Conservation (phyloP, 2,113 vertebrate genomes). For the Okapia johnstoni region DNA sequence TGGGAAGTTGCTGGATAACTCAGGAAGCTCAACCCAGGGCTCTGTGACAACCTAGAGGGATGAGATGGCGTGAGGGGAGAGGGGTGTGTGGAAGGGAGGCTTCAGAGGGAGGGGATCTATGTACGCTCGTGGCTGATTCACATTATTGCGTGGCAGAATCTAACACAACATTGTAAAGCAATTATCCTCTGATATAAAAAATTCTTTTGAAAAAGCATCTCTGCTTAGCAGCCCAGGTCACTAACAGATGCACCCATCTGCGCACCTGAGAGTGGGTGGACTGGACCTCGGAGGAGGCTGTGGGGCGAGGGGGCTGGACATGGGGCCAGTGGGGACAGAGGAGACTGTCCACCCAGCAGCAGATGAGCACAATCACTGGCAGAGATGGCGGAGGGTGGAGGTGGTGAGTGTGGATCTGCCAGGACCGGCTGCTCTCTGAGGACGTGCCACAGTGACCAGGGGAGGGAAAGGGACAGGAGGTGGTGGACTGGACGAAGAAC, state of each 20-base stretch:
- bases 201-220: neutral
- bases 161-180: neutral
- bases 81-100: neutral
- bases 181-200: neutral
- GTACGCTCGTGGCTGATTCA: neutral
- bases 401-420: neutral
- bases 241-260: neutral
- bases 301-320: rapidly evolving
- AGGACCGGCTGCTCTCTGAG: neutral
- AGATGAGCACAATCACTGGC: neutral
- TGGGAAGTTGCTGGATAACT: neutral
- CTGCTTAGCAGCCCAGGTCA: neutral
- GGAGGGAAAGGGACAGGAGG: neutral
- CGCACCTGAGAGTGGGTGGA: neutral
- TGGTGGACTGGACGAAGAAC: neutral
- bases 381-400: neutral
- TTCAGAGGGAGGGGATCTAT: neutral
- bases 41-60: neutral
- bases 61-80: rapidly evolving
- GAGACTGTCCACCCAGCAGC: neutral
- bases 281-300: neutral
- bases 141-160: neutral
- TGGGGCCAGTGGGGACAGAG: neutral
- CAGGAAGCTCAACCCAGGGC: neutral
- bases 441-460: neutral